Evolutionary conservation across 2,888 invertebrate genomes (phyloP).

Genomic region (Steinernema scapterisci): DNA sequence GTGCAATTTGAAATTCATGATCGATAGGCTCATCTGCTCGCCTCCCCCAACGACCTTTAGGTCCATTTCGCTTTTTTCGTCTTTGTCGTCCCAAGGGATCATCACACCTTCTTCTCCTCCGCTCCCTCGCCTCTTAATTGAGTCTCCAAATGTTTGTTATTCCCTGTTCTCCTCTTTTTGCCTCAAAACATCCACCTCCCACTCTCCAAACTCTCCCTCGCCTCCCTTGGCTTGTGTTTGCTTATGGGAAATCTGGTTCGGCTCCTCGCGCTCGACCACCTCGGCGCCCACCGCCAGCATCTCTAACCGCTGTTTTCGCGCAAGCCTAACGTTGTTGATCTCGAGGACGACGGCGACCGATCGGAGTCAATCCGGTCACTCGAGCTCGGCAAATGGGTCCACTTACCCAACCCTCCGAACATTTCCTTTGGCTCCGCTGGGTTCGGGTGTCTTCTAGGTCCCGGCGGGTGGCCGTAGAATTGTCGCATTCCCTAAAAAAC

Average conservation of each 20-base stretch:
- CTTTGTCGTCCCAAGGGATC: neutral
- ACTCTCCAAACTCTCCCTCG: neutral
- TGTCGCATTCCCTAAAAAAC: neutral
- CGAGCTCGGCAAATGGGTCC: neutral
- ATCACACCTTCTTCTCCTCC: neutral
- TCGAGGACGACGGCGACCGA: neutral
- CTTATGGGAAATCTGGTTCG: neutral
- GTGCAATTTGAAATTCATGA: too few relatives aligned
- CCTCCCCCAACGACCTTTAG: too few relatives aligned
- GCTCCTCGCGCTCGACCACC: too few relatives aligned
- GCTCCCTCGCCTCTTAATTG: neutral
- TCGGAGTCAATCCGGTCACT: constrained; percentile 23
- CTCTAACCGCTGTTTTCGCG: constrained; percentile 24
- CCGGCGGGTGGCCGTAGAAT: constrained; percentile 1
- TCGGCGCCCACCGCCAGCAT: neutral
- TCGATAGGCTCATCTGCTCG: too few relatives aligned
- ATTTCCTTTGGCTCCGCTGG: constrained; percentile 20
- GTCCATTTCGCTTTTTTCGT: too few relatives aligned
- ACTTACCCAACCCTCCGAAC: constrained; percentile 1
- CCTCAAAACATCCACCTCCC: too few relatives aligned
- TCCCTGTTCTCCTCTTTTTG: too few relatives aligned
- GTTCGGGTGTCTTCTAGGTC: neutral
- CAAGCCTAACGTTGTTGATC: neutral
- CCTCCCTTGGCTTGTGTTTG: neutral
- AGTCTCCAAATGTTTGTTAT: neutral